Percentiles rank a stretch among this genome's conserved stretches.
These are phyloP conservation scores for Apolygus lucorum DNA, from an alignment of 1,140 invertebrate species.

Conservation along the genomic window DNA sequence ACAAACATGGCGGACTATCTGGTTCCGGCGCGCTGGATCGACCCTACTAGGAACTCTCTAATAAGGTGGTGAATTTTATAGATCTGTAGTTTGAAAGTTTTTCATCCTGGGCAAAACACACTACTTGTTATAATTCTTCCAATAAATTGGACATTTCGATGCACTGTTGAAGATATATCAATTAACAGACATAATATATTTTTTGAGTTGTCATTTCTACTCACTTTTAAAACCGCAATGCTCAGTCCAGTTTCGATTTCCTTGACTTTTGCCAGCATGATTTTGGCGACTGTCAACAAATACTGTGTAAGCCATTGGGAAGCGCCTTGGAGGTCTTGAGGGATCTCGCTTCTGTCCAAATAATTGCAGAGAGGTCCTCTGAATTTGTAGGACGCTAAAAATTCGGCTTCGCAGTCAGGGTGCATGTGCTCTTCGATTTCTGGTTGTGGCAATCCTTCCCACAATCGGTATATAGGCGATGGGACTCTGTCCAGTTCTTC, in stretches of 20 bases:
- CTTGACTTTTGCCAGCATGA: neutral
- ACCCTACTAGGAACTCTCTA: neutral
- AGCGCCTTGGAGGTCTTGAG: neutral
- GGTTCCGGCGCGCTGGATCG: too few relatives aligned
- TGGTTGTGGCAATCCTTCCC: neutral
- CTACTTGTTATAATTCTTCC: neutral
- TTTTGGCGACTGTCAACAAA: neutral
- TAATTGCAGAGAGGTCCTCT: neutral
- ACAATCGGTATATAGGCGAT: neutral
- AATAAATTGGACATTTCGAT: neutral
- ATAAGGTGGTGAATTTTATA: neutral
- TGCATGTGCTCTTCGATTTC: conserved; percentile 4
- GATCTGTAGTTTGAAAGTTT: neutral
- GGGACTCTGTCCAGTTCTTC: neutral
- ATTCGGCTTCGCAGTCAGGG: neutral
- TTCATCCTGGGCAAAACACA: neutral
- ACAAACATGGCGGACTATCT: too few relatives aligned
- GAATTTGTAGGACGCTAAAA: neutral
- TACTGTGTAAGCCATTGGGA: neutral
- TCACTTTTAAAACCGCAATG: neutral
- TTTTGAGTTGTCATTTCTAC: neutral
- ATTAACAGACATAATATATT: neutral
- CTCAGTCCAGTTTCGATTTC: neutral
- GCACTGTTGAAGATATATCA: neutral
- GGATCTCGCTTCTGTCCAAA: neutral